A percentile compares a stretch with the other conserved stretches of the same genome.
Evolutionary conservation across 2,888 invertebrate species (phyloP).

Genomic region (Drosophila paramelanica): DNA sequence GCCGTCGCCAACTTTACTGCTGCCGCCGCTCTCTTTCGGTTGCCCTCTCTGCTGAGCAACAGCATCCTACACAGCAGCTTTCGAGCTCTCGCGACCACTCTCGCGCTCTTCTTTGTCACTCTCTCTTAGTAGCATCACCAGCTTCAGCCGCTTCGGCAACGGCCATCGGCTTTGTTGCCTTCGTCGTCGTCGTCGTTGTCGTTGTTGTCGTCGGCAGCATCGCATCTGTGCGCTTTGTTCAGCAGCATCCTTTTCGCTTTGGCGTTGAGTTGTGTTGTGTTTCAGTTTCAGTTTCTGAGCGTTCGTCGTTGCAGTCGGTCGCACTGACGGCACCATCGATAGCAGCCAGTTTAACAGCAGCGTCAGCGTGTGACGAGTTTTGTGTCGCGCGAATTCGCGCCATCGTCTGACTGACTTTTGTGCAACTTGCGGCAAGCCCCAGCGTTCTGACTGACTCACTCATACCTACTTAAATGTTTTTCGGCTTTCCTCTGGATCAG

Average conservation of each 20-base stretch:
- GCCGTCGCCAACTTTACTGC: constrained; percentile 38
- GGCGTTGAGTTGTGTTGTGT: constrained; percentile 15
- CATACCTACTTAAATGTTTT: constrained; percentile 2
- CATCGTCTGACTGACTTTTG: constrained; percentile 35
- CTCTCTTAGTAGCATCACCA: constrained; percentile 41
- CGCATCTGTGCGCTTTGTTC: constrained; percentile 39
- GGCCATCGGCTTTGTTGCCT: constrained; percentile 14
- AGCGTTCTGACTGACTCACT: constrained; percentile 24
- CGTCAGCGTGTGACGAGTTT: constrained; percentile 47
- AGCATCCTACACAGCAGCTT: constrained; percentile 26
- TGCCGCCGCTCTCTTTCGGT: constrained; percentile 20
- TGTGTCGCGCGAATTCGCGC: constrained; percentile 52
- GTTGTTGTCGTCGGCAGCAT: constrained; percentile 4
- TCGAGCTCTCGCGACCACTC: constrained; percentile 26
- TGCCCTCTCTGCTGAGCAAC: constrained; percentile 7
- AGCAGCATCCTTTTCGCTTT: constrained; percentile 67
- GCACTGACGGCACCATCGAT: constrained; percentile 32
- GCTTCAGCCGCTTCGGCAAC: constrained; percentile 28
- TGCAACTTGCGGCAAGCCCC: constrained; percentile 43
- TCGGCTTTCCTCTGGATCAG: constrained; percentile 5
- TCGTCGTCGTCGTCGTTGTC: constrained; percentile 7
- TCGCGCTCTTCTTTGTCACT: constrained; percentile 11
- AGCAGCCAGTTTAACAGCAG: constrained; percentile 11
- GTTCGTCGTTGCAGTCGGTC: constrained; percentile 74
- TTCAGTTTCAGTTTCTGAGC: constrained; percentile 67